These are phyloP conservation scores for Tapirus terrestris DNA, from an alignment of 2,113 vertebrate species.

Conservation along the genomic window DNA sequence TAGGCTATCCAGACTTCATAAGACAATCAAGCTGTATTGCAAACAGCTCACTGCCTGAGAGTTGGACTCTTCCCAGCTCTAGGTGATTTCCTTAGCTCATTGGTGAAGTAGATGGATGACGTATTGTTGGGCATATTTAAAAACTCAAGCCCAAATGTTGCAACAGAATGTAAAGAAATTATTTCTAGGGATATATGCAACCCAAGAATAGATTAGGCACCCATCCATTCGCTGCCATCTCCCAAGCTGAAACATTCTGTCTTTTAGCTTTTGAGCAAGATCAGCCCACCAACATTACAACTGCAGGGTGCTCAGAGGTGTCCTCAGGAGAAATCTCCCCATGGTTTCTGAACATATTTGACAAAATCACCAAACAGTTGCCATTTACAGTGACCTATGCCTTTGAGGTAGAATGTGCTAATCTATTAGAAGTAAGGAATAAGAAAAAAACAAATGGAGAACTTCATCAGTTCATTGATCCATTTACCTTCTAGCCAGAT, in stretches of 20 bases:
- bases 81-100: background rate
- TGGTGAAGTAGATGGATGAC: background rate
- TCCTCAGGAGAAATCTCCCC: background rate
- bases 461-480: background rate
- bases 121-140: background rate
- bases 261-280: background rate
- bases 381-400: background rate
- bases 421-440: background rate
- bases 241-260: background rate
- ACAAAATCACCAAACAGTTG: background rate
- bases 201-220: background rate
- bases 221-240: background rate
- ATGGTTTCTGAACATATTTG: background rate
- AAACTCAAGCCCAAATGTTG: background rate
- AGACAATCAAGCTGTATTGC: background rate
- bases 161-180: background rate
- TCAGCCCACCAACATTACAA: background rate
- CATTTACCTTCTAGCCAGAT: background rate
- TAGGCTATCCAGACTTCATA: background rate
- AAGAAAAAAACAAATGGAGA: background rate
- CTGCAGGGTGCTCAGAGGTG: background rate
- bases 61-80: too few species aligned
- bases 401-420: background rate
- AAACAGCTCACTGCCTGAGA: background rate
- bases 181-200: background rate